These are phyloP conservation scores for Cotesia congregata DNA, from an alignment of 2,888 invertebrate genomes.

Conservation along the genomic window DNA sequence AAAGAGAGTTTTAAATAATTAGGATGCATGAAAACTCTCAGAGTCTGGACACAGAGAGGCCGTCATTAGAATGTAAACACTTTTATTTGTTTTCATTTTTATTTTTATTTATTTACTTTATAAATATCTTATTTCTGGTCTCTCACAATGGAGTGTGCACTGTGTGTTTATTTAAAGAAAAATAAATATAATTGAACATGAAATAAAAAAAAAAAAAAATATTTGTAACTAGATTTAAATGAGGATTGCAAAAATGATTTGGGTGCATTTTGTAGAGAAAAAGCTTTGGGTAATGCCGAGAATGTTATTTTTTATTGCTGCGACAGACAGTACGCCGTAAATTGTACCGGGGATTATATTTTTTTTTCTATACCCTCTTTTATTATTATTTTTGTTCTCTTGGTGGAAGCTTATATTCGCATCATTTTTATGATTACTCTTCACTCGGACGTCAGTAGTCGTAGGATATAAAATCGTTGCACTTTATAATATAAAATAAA, in stretches of 20 bases:
- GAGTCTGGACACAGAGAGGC: conserved; percentile 67
- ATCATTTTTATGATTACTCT: conserved; percentile 22
- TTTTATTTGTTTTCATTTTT: conserved; percentile 35
- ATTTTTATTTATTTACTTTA: conserved; percentile 36
- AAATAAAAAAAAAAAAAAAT: background rate
- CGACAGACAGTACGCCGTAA: conserved; percentile 18
- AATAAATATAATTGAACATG: background rate
- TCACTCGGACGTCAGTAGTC: conserved; percentile 16
- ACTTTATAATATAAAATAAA: background rate
- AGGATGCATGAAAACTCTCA: conserved; percentile 59
- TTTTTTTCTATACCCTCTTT: conserved; percentile 42
- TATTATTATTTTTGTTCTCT: conserved; percentile 36
- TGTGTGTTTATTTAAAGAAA: conserved; percentile 35
- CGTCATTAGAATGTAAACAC: conserved; percentile 45
- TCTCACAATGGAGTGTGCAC: conserved; percentile 41
- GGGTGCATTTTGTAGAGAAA: conserved; percentile 37
- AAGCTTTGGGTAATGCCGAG: conserved; percentile 26
- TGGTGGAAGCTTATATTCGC: conserved; percentile 26
- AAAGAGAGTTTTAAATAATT: conserved; percentile 38
- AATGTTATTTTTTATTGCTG: conserved; percentile 37
- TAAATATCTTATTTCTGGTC: conserved; percentile 42
- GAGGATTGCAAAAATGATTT: conserved; percentile 28
- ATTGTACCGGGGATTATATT: conserved; percentile 40
- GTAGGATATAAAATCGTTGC: conserved; percentile 23
- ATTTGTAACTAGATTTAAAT: conserved; percentile 24